A percentile compares a stretch with the other conserved stretches of the same genome.
Evolutionary conservation across 2,797 vertebrate species (phyloP).

Genomic region (Karalla daura): DNA sequence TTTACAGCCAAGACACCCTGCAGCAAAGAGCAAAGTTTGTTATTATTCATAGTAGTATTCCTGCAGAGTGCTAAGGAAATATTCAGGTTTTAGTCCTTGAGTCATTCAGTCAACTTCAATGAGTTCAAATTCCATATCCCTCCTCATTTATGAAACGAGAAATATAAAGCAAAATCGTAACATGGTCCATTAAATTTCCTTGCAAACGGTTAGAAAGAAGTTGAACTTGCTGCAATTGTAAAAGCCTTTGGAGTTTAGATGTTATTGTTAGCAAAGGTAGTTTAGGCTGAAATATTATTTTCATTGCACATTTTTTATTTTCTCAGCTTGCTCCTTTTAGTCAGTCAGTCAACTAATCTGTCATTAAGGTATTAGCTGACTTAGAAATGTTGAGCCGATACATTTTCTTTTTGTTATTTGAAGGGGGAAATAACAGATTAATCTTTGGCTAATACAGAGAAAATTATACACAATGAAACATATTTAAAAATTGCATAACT

Average conservation of each 20-base stretch:
- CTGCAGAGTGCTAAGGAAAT: background rate
- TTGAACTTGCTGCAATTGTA: too few relatives aligned
- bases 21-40: background rate
- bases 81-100: background rate
- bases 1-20: background rate
- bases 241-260: too few relatives aligned
- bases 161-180: too few relatives aligned
- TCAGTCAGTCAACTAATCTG: background rate
- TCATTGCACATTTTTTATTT: background rate
- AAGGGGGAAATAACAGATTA: conserved; percentile 5
- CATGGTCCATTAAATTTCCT: background rate
- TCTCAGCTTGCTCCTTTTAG: background rate
- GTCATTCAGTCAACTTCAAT: too few relatives aligned
- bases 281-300: background rate
- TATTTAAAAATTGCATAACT: background rate
- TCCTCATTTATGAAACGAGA: too few relatives aligned
- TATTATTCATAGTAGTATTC: background rate
- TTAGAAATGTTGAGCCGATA: background rate
- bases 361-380: conserved; percentile 1
- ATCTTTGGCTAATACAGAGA: conserved; percentile 16
- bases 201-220: background rate
- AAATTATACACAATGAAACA: conserved; percentile 3
- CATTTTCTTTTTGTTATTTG: conserved; percentile 11
- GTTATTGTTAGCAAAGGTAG: background rate
- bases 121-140: background rate